Base-by-base conservation (phyloP, 2,113 vertebrate species). In the Excalfactoria chinensis region DNA sequence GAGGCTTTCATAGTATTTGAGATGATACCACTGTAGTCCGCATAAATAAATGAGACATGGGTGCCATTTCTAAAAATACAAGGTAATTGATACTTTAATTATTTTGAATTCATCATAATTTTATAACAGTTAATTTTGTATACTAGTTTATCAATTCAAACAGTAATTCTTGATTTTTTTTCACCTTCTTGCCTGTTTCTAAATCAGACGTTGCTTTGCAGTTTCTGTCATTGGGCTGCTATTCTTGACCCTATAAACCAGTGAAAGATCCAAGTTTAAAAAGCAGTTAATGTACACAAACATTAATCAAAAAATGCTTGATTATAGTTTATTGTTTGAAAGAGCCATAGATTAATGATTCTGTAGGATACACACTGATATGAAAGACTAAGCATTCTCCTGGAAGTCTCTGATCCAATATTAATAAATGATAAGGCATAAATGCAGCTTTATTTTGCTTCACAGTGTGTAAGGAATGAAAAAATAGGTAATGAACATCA, bases 251-350 rank as follows among this genome's bases (percentile, higher is more conserved):
- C 6, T 73, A 46, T 79, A 93, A 91, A 83, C 49, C 79, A 88
- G 51, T 71, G 85, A 94, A 88, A 80, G 59, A 87, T 91, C 64
- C 71, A 83, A 72, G 79, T 93, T 94, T 95, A 87, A 93, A 95
- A 94, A 93, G 78, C 75, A 88, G 71, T 63, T 91, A 94, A 93
- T 95, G 56, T 95, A 96, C 90, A 94, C 85, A 94, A 87, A 41
- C 70, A 81, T 88, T 68, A 84, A 88, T 95, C 62, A 92, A 89
- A 94, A 95, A 63, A 70, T 83, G 37, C 82, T 93, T 83, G 63
- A 91, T 95, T 91, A 64, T 34, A 78, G 59, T 95, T 95, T 95
- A 91, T 89, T 94, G 93, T 94, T 96, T 95, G 91, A 95, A 95
- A 95, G 79, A 83, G 34, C 55, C 34, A 40, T 70, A 88, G 90